Evolutionary conservation across 2,797 vertebrate species (phyloP).

Genomic region (Avahi laniger): DNA sequence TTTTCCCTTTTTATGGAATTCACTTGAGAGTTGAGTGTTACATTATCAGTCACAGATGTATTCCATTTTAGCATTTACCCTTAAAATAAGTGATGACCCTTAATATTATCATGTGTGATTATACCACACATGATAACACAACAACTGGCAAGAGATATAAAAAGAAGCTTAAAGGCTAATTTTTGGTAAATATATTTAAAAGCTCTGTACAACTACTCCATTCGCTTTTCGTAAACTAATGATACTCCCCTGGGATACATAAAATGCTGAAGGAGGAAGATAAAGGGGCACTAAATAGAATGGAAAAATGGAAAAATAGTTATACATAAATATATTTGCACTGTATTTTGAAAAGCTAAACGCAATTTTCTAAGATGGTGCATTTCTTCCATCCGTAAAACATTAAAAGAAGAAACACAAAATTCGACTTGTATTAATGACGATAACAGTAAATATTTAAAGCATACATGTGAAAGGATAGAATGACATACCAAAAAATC

Average conservation of each 20-base stretch:
- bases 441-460: background rate
- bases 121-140: background rate
- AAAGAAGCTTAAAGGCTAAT: background rate
- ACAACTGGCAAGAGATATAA: background rate
- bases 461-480: background rate
- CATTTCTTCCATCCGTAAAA: slow-evolving; percentile 14
- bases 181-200: background rate
- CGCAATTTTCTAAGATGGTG: background rate
- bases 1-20: background rate
- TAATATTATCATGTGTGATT: background rate
- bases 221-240: background rate
- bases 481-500: background rate
- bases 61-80: background rate
- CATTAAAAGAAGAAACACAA: background rate
- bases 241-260: background rate
- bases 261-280: background rate
- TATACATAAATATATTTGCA: background rate
- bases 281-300: background rate
- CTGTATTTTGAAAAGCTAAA: background rate
- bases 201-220: background rate
- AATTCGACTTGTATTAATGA: background rate
- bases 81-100: background rate
- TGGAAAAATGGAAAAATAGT: background rate
- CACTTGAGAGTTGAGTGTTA: background rate
- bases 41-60: background rate